Conservation (phyloP, 2,797 vertebrate genomes). For the Enteromius fasciolatus region DNA sequence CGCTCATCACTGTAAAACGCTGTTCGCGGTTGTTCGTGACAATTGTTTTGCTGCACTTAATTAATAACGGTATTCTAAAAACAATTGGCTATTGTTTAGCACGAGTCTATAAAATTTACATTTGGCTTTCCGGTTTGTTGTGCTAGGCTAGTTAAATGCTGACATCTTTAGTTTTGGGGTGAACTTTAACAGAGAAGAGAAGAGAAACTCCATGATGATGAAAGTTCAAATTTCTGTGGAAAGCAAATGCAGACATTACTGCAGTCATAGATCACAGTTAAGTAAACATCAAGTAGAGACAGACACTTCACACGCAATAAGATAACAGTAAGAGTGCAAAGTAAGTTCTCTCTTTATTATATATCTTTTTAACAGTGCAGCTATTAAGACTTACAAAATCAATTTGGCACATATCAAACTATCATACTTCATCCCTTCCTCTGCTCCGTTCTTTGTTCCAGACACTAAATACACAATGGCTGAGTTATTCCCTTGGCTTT, state of each 20-base stretch:
- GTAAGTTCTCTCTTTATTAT: slow-evolving; percentile 61
- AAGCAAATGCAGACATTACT: neutral
- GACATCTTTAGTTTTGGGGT: neutral
- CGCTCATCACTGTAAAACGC: no score
- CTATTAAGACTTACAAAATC: slow-evolving; percentile 65
- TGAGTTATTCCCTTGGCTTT: slow-evolving; percentile 75
- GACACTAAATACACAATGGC: slow-evolving; percentile 68
- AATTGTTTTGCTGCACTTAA: neutral
- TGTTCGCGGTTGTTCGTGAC: neutral
- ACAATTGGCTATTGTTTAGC: neutral
- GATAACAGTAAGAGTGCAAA: slow-evolving; percentile 57
- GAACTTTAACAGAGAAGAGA: neutral
- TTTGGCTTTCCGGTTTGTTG: neutral
- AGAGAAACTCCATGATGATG: neutral
- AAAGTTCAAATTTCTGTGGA: neutral
- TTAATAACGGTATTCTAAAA: no score
- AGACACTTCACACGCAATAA: slow-evolving; percentile 15
- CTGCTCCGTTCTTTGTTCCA: slow-evolving; percentile 12
- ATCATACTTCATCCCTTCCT: slow-evolving; percentile 28
- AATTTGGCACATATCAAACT: slow-evolving; percentile 67
- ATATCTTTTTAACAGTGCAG: slow-evolving; percentile 67
- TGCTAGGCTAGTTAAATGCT: neutral
- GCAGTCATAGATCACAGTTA: neutral
- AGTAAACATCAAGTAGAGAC: slow-evolving; percentile 24
- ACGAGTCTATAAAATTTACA: neutral